Conservation (phyloP, 2,888 invertebrate genomes). For the Drosophila paramelanica region DNA sequence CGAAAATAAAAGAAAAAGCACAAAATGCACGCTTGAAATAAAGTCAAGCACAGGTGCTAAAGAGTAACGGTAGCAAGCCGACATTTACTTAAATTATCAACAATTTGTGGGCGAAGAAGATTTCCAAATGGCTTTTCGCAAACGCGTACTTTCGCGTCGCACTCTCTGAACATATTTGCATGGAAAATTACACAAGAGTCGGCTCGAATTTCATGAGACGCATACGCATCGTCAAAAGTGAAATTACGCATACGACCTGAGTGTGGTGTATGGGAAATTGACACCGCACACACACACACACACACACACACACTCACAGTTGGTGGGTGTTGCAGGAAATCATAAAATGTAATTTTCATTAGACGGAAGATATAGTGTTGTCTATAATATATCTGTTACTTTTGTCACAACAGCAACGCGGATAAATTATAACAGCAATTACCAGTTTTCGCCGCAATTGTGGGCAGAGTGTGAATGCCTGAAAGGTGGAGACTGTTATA, state of each 20-base stretch:
- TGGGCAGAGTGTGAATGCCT: constrained; percentile 74
- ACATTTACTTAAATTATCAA: constrained; percentile 25
- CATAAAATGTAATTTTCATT: constrained; percentile 72
- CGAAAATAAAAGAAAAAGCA: constrained; percentile 8
- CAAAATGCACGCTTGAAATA: constrained; percentile 18
- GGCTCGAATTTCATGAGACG: constrained; percentile 48
- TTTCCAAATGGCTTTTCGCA: constrained; percentile 9
- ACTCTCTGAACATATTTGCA: constrained; percentile 30
- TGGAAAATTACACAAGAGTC: constrained; percentile 57
- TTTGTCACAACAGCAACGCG: constrained; percentile 53
- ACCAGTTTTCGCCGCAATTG: constrained; percentile 57
- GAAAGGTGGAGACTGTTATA: constrained; percentile 48
- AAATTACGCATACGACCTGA: constrained; percentile 60
- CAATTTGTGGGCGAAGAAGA: constrained; percentile 40
- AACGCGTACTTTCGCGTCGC: constrained; percentile 28
- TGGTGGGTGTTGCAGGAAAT: constrained; percentile 72
- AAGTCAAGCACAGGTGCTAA: constrained; percentile 54
- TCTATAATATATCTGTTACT: constrained; percentile 55
- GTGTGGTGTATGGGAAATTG: constrained; percentile 48
- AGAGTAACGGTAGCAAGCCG: constrained; percentile 52
- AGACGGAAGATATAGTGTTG: constrained; percentile 64
- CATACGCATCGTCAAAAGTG: constrained; percentile 53
- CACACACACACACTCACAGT: not conserved
- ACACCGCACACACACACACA: constrained; percentile 15
- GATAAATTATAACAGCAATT: constrained; percentile 56